Evolutionary conservation across 2,797 vertebrate genomes (phyloP).

Genomic region (Iguana delicatissima): DNA sequence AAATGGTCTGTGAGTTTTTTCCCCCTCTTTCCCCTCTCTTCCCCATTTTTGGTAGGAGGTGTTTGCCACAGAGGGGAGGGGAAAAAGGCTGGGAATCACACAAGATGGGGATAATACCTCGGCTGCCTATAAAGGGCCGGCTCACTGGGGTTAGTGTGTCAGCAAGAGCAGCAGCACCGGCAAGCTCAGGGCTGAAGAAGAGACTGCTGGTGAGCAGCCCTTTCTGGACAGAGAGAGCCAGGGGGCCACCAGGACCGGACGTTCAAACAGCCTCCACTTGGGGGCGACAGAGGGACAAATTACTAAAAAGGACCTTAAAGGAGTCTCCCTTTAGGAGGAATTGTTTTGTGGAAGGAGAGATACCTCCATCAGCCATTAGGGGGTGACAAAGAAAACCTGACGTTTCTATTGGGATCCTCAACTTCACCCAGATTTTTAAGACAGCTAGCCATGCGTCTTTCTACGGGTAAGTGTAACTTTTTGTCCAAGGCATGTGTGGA

Average conservation of each 20-base stretch:
- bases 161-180: neutral
- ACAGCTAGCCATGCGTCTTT: neutral
- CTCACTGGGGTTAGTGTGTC: neutral
- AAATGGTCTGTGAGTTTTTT: neutral
- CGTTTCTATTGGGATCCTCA: neutral
- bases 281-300: neutral
- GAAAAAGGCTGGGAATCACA: constrained; percentile 28
- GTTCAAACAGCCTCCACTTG: neutral
- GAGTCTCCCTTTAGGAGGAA: neutral
- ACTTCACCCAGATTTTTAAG: neutral
- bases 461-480: constrained; percentile 14
- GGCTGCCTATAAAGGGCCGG: constrained; percentile 29
- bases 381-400: constrained; percentile 16
- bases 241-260: neutral
- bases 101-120: constrained; percentile 42
- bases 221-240: neutral
- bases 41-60: constrained; percentile 29
- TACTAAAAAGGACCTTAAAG: neutral
- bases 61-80: constrained; percentile 33
- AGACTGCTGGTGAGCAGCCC: neutral
- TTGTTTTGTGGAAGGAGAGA: neutral
- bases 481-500: neutral
- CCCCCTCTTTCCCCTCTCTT: neutral
- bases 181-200: neutral
- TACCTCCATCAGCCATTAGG: constrained; percentile 23